phyloP scores from a whole-genome alignment of 2,113 vertebrate genomes.

The Centropus bengalensis region DNA sequence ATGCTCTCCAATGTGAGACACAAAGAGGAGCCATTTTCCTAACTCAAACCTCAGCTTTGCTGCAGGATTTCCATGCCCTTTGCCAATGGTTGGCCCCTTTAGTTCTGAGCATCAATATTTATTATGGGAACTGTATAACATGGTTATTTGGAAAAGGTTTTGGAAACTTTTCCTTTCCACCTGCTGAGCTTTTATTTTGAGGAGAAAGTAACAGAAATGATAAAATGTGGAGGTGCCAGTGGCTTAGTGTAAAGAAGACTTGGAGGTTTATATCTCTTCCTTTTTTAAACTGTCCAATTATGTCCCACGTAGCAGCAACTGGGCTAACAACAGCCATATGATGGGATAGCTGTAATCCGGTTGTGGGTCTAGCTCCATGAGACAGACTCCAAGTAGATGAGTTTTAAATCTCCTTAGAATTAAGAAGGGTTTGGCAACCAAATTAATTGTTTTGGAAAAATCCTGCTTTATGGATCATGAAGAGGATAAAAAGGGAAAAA shows the following conservation, averaged over 20 bases:
- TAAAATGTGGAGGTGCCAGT: not conserved
- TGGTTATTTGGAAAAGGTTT: not conserved
- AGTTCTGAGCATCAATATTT: not conserved
- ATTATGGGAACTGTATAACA: not conserved
- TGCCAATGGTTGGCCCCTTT: not conserved
- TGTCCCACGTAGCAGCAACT: slow-evolving; percentile 11
- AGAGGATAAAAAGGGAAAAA: slow-evolving; percentile 68
- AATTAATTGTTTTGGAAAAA: slow-evolving; percentile 78
- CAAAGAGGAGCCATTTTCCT: slow-evolving; percentile 30
- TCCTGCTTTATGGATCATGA: slow-evolving; percentile 64
- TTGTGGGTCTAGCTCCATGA: slow-evolving; percentile 53
- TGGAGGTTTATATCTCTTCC: not conserved
- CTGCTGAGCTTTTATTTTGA: not conserved
- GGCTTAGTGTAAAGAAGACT: slow-evolving; percentile 29
- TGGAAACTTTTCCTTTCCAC: not conserved
- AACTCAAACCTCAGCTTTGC: not conserved
- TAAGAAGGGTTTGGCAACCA: slow-evolving; percentile 72
- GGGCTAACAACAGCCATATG: slow-evolving; percentile 65
- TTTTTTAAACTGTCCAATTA: slow-evolving; percentile 59
- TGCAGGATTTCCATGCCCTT: not conserved
- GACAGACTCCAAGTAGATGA: slow-evolving; percentile 72
- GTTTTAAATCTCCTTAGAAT: slow-evolving; percentile 77
- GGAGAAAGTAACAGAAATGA: slow-evolving; percentile 39
- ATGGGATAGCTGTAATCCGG: slow-evolving; percentile 75
- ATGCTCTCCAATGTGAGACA: slow-evolving; percentile 49